Evolutionary conservation across 2,888 invertebrate species (phyloP).

Genomic region (Agrypnus murinus): DNA sequence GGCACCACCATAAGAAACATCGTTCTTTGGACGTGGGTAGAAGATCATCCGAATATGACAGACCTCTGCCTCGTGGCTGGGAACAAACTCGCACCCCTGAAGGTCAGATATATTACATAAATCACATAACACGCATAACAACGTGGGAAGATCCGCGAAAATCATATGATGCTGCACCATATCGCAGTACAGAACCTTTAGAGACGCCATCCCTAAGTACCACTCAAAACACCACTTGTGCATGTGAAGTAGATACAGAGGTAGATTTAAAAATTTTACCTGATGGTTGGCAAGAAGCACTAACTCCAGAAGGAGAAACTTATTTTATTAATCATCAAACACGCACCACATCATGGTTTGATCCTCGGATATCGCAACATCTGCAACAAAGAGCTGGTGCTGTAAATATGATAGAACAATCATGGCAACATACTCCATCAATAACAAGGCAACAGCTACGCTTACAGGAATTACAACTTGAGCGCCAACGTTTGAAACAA

Average conservation of each 20-base stretch:
- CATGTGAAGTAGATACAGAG: slow-evolving; percentile 70
- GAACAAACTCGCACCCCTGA: slow-evolving; percentile 94
- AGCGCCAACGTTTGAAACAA: slow-evolving; percentile 90
- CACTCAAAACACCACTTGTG: slow-evolving; percentile 64
- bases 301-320: slow-evolving; percentile 88
- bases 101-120: slow-evolving; percentile 95
- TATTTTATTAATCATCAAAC: slow-evolving; percentile 95
- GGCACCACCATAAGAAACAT: slow-evolving; percentile 88
- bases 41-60: slow-evolving; percentile 84
- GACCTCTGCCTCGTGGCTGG: slow-evolving; percentile 93
- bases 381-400: slow-evolving; percentile 74
- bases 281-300: slow-evolving; percentile 92
- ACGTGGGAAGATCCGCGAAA: slow-evolving; percentile 95
- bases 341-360: slow-evolving; percentile 98
- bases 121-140: slow-evolving; percentile 91
- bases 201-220: slow-evolving; percentile 63
- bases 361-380: slow-evolving; percentile 89
- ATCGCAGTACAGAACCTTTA: slow-evolving; percentile 69
- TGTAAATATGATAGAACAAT: slow-evolving; percentile 53
- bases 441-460: slow-evolving; percentile 84
- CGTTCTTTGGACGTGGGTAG: slow-evolving; percentile 90
- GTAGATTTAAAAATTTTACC: slow-evolving; percentile 85
- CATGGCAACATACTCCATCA: slow-evolving; percentile 72
- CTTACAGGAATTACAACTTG: slow-evolving; percentile 89
- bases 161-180: slow-evolving; percentile 79